phyloP scores from a whole-genome alignment of 2,113 vertebrate genomes.

The Tetrao urogallus region DNA sequence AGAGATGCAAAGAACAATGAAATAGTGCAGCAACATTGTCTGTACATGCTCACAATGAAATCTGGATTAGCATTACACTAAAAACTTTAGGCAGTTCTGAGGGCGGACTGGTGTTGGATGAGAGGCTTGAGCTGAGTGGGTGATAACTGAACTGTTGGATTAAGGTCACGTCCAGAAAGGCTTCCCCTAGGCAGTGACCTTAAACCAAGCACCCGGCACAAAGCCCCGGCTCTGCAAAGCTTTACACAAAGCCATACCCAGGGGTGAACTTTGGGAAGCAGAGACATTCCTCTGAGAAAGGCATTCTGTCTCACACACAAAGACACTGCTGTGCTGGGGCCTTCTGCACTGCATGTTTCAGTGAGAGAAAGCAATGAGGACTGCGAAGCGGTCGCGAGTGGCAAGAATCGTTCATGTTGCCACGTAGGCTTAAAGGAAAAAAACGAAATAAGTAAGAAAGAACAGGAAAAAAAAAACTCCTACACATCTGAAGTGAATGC shows the following conservation, averaged over 20 bases:
- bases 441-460: background rate
- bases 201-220: background rate
- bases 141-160: background rate
- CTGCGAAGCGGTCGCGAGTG: background rate
- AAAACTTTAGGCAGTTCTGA: background rate
- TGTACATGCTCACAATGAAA: background rate
- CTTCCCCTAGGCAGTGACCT: background rate
- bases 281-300: background rate
- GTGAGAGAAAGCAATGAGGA: background rate
- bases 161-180: background rate
- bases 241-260: background rate
- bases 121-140: background rate
- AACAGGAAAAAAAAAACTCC: background rate
- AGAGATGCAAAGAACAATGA: background rate
- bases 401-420: background rate
- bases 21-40: background rate
- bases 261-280: slow-evolving; percentile 9
- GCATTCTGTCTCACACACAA: slow-evolving; percentile 35
- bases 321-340: slow-evolving; percentile 23
- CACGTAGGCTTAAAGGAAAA: background rate
- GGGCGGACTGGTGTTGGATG: background rate
- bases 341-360: background rate
- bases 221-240: background rate
- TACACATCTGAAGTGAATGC: background rate
- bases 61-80: background rate